Conservation (phyloP, 2,113 vertebrate species). For the Ictalurus furcatus region DNA sequence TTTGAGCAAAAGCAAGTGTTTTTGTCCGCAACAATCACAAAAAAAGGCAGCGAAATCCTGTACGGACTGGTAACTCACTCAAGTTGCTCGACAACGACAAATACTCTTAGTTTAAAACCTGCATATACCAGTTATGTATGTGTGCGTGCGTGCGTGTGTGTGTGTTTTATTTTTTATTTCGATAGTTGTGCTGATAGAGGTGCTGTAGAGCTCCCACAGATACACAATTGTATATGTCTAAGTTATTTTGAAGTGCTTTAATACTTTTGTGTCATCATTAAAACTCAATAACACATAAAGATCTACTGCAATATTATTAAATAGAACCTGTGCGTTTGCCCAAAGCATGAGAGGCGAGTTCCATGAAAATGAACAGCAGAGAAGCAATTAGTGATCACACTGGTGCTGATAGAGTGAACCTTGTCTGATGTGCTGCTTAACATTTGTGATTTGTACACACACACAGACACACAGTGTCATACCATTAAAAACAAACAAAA, state of each 20-base stretch:
- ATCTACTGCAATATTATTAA: neutral
- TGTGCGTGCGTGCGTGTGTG: too few species aligned
- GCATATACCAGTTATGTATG: neutral
- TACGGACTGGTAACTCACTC: neutral
- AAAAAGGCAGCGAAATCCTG: too few species aligned
- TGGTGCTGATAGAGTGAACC: constrained; percentile 61
- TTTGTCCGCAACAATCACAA: too few species aligned
- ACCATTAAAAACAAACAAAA: constrained; percentile 11
- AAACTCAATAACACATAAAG: neutral
- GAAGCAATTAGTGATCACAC: constrained; percentile 74
- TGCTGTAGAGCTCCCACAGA: neutral
- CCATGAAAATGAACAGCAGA: constrained; percentile 78
- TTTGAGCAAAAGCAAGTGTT: too few species aligned
- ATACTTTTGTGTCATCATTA: neutral
- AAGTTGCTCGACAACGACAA: neutral
- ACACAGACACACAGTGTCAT: neutral
- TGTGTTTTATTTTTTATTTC: neutral
- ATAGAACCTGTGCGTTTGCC: neutral
- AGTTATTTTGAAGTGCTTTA: neutral
- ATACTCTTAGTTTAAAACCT: neutral
- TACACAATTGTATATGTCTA: neutral
- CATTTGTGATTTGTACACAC: constrained; percentile 66
- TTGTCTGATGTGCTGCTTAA: constrained; percentile 71
- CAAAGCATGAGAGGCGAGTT: constrained; percentile 26
- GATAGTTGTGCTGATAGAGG: too few species aligned